phyloP scores from a whole-genome alignment of 2,888 invertebrate genomes.

The Malthinus seriepunctatus region DNA sequence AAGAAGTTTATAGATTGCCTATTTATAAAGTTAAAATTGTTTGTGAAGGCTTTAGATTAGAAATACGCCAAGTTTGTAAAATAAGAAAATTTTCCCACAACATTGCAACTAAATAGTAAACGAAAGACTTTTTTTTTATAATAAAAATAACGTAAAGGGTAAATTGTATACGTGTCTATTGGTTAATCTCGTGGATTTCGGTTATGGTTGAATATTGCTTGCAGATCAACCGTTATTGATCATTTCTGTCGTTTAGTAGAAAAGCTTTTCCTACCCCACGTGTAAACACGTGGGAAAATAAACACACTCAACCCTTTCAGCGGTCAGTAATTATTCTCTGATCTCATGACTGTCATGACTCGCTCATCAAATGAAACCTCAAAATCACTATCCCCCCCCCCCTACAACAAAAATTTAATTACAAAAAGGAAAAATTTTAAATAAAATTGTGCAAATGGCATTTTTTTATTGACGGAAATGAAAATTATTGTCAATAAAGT shows the following conservation, averaged over 20 bases:
- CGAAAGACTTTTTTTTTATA: neutral
- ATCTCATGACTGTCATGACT: conserved; percentile 31
- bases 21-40: too few species aligned
- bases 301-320: conserved; percentile 41
- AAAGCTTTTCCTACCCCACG: conserved; percentile 22
- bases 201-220: conserved; percentile 32
- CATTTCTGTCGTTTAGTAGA: conserved; percentile 39
- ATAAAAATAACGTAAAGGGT: conserved; percentile 7
- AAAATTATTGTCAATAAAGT: too few species aligned
- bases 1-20: too few species aligned
- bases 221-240: conserved; percentile 41
- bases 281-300: conserved; percentile 42
- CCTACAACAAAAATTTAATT: conserved; percentile 18
- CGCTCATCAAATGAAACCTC: conserved; percentile 26
- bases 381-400: conserved; percentile 16
- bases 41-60: too few species aligned
- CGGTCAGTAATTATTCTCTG: conserved; percentile 30
- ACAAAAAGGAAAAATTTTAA: neutral
- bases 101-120: neutral
- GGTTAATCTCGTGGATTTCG: conserved; percentile 41
- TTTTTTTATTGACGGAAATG: neutral
- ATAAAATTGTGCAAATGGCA: too few species aligned
- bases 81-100: neutral
- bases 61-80: neutral
- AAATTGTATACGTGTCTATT: conserved; percentile 36